Percentiles rank a stretch among this genome's conserved stretches.
These are phyloP conservation scores for Euspilapteryx auroguttella DNA, from an alignment of 2,888 invertebrate species.

Conservation along the genomic window DNA sequence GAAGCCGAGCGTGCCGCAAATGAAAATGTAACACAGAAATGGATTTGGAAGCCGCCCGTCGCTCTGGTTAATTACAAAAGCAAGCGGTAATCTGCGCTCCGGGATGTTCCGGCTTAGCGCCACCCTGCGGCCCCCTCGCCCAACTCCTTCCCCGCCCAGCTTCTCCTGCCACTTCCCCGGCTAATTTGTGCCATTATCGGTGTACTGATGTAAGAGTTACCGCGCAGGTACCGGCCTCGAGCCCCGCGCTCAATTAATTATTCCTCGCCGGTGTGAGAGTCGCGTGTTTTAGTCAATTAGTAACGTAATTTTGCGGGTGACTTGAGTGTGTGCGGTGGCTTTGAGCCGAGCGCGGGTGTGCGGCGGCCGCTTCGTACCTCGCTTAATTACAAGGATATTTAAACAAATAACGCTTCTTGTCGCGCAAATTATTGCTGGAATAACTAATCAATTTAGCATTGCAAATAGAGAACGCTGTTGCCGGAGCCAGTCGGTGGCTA, in stretches of 20 bases:
- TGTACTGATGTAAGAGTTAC: conserved; percentile 62
- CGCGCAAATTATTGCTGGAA: too few relatives aligned
- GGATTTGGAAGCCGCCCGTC: conserved; percentile 62
- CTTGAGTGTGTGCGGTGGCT: conserved; percentile 50
- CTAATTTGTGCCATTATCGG: conserved; percentile 63
- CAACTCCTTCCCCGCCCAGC: conserved; percentile 12
- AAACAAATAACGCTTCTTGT: conserved; percentile 12
- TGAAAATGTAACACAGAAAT: conserved; percentile 63
- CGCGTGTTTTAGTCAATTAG: conserved; percentile 63
- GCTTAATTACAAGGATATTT: conserved; percentile 15
- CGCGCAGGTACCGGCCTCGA: conserved; percentile 46
- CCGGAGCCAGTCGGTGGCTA: too few relatives aligned
- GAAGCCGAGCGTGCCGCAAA: conserved; percentile 50
- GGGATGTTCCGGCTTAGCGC: conserved; percentile 62
- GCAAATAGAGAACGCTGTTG: conserved; percentile 12
- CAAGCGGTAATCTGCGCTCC: conserved; percentile 62
- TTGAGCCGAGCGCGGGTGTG: conserved; percentile 14
- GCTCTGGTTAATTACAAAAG: conserved; percentile 63
- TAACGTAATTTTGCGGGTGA: conserved; percentile 61
- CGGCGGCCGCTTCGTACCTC: conserved; percentile 23
- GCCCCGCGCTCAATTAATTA: conserved; percentile 55
- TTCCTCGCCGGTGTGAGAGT: conserved; percentile 58
- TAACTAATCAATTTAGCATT: too few relatives aligned
- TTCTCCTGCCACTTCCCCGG: conserved; percentile 48
- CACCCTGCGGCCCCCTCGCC: too few relatives aligned